Base-by-base conservation (phyloP, 1,140 invertebrate genomes). In the Drosophila elegans region DNA sequence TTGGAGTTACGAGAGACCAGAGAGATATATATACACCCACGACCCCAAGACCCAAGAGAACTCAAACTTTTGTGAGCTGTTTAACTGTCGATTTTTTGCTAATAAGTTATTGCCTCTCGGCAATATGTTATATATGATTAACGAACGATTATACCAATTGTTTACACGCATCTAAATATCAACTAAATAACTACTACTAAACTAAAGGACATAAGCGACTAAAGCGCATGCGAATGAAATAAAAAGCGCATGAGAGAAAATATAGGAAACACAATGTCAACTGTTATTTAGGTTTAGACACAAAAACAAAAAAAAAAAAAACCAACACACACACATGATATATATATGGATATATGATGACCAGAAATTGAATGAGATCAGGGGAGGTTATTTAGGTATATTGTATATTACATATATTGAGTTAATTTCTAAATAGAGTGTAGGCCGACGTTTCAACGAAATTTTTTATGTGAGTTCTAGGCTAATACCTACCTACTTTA, bases 31-130 rank as follows among this genome's bases (percentile, higher is more conserved):
- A 67, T 25, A 49, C 36, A 41, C 36, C 45, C 44, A 46, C 29
- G 11, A 62, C 27, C 38, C 59, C 49, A 54, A 57, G 62, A 77
- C 54, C 60, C 60, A 38, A 78, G 49, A 57, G 48, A 80, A 80
- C 66, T 80, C 63, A 71, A 71, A 71, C 67, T 71, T 71, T 78
- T 82, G 74, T 60, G 77, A 80, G 85, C 84, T 90, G 84, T 89
- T 89, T 74, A 89, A 89, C 84, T 89, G 84, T 89, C 84, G 84
- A 89, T 89, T 89, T 85, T 88, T 90, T 88, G 79, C 79, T 73
- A 89, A 88, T 88, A 88, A 86, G 82, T 71, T 68, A 78, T 45
- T 48, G 71, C 71, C 57, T 21, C 36, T 63, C 46, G 68, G 59
- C 54, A 42, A 55, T 48, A 75, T 62, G 62, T 71, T 78, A 71